Evolutionary conservation across 2,888 invertebrate genomes (phyloP).

Genomic region (Watsonalla binaria): DNA sequence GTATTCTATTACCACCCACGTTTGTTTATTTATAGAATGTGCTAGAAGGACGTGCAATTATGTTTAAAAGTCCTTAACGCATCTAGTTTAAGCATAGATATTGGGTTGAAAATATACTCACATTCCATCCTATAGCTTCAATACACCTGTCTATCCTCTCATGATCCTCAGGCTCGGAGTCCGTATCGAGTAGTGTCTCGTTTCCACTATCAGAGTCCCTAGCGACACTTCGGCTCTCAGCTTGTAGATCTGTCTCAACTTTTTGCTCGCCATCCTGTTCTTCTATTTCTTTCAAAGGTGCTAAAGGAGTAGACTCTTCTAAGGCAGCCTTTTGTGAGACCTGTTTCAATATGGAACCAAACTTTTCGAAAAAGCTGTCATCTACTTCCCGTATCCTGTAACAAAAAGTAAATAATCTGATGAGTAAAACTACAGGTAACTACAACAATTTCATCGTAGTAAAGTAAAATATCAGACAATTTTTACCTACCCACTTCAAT

Average conservation of each 20-base stretch:
- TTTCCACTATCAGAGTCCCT: slow-evolving; percentile 73
- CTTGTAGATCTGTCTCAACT: slow-evolving; percentile 49
- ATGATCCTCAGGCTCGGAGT: slow-evolving; percentile 82
- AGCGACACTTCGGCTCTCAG: slow-evolving; percentile 52
- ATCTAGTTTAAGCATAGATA: too few species aligned
- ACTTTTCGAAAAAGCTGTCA: slow-evolving; percentile 90
- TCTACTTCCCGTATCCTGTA: slow-evolving; percentile 89
- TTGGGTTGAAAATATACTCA: slow-evolving; percentile 69
- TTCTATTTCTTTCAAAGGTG: slow-evolving; percentile 68
- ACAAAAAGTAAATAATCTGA: slow-evolving; percentile 26
- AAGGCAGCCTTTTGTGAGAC: slow-evolving; percentile 78
- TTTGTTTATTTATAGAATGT: too few species aligned
- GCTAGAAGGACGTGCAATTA: too few species aligned
- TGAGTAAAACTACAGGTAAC: background rate
- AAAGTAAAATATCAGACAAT: too few species aligned
- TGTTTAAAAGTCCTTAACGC: too few species aligned
- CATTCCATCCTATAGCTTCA: slow-evolving; percentile 85
- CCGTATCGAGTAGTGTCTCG: slow-evolving; percentile 80
- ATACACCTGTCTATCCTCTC: slow-evolving; percentile 81
- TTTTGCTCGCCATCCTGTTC: slow-evolving; percentile 66
- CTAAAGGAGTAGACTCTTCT: slow-evolving; percentile 76
- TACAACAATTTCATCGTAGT: too few species aligned
- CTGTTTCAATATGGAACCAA: slow-evolving; percentile 85
- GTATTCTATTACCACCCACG: too few species aligned
- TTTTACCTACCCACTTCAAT: too few species aligned